These are phyloP conservation scores for Picathartes gymnocephalus DNA, from an alignment of 2,113 vertebrate genomes.

Conservation along the genomic window DNA sequence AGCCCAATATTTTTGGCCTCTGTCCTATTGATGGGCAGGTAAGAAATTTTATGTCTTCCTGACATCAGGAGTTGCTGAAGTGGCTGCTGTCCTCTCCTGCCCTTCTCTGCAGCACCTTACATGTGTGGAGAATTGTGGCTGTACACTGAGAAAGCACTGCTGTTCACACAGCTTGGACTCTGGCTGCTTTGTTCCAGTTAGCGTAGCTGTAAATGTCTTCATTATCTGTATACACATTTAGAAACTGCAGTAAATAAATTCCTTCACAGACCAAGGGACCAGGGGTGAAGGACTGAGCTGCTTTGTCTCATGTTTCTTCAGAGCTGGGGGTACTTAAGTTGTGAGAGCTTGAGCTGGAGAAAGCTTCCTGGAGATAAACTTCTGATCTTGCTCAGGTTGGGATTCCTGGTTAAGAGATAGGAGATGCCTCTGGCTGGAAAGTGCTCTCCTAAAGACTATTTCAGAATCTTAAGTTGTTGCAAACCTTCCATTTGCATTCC, in stretches of 20 bases:
- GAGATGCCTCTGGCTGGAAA: background rate
- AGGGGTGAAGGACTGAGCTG: background rate
- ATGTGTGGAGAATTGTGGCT: background rate
- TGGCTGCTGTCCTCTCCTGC: background rate
- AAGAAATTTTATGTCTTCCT: background rate
- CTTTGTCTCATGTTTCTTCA: background rate
- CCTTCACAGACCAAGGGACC: background rate
- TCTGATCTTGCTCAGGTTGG: background rate
- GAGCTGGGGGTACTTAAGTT: background rate
- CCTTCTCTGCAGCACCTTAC: background rate
- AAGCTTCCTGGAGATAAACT: conserved; percentile 2
- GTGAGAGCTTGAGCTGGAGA: background rate
- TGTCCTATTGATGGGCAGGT: background rate
- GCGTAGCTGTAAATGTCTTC: background rate
- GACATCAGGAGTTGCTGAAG: background rate
- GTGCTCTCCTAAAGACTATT: background rate
- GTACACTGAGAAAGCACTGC: background rate
- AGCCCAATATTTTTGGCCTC: background rate
- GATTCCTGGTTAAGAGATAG: background rate
- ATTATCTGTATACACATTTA: background rate
- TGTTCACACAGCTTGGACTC: background rate
- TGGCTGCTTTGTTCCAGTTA: background rate
- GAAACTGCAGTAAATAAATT: background rate
- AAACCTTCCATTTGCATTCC: background rate
- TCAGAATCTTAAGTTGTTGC: background rate